Percentiles rank a stretch among this genome's conserved stretches.
Evolutionary conservation across 2,888 invertebrate species (phyloP).

Genomic region (Ptilodon capucinus): DNA sequence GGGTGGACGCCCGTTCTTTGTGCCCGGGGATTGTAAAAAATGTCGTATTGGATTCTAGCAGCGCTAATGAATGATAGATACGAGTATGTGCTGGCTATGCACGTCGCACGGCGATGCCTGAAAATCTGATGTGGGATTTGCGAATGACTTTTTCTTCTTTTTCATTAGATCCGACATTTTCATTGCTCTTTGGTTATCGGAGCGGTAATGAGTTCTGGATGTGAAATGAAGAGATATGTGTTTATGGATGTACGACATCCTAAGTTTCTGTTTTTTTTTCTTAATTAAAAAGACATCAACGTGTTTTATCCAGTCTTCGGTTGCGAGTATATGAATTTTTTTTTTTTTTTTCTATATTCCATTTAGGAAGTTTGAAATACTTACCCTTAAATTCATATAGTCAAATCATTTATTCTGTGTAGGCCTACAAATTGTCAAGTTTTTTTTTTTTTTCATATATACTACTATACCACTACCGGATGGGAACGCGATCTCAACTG

Average conservation of each 20-base stretch:
- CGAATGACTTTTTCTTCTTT: slow-evolving; percentile 44
- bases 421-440: no score
- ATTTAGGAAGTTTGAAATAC: no score
- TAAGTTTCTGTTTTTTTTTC: slow-evolving; percentile 10
- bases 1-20: slow-evolving; percentile 75
- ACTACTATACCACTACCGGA: no score
- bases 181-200: slow-evolving; percentile 35
- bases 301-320: slow-evolving; percentile 21
- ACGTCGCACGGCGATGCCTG: slow-evolving; percentile 54
- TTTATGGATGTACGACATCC: neutral
- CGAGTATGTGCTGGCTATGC: slow-evolving; percentile 55
- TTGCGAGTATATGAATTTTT: no score
- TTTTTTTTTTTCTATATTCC: no score
- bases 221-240: slow-evolving; percentile 6
- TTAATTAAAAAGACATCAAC: slow-evolving; percentile 46
- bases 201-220: slow-evolving; percentile 23
- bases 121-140: slow-evolving; percentile 70
- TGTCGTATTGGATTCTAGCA: slow-evolving; percentile 82
- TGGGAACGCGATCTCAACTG: no score
- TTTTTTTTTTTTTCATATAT: no score
- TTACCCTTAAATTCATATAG: no score
- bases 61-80: slow-evolving; percentile 82
- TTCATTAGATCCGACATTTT: slow-evolving; percentile 35
- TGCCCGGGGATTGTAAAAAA: slow-evolving; percentile 80
- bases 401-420: no score